These are phyloP conservation scores for Erethizon dorsatum DNA, from an alignment of 2,797 vertebrate species.

Conservation along the genomic window DNA sequence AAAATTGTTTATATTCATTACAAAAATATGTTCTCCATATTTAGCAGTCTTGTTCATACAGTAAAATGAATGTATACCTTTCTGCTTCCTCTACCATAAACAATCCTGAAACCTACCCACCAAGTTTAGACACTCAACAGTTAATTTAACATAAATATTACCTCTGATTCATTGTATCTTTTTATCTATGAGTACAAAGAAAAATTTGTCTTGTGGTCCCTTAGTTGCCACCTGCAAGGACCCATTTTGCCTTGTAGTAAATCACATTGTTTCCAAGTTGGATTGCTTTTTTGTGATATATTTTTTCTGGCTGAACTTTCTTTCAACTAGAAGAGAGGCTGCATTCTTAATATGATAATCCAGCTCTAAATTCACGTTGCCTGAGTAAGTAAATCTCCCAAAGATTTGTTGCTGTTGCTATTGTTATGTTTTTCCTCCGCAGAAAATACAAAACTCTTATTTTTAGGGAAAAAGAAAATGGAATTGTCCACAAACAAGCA, in stretches of 20 bases:
- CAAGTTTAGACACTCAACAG: constrained; percentile 47
- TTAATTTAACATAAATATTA: constrained; percentile 34
- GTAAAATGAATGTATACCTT: constrained; percentile 66
- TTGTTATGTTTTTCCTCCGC: neutral
- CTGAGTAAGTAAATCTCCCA: neutral
- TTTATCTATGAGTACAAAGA: constrained; percentile 40
- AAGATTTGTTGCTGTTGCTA: neutral
- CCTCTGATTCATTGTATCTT: constrained; percentile 1
- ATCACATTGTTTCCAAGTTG: constrained; percentile 30
- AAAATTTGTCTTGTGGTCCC: constrained; percentile 25
- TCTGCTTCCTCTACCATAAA: constrained; percentile 67
- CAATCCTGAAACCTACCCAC: neutral
- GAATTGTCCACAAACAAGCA: neutral
- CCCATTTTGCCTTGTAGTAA: neutral
- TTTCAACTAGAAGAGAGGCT: constrained; percentile 8
- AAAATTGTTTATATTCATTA: constrained; percentile 83
- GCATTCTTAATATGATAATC: constrained; percentile 29
- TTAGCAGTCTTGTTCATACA: constrained; percentile 54
- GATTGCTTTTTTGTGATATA: neutral
- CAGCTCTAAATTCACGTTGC: neutral
- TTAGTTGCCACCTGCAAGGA: neutral
- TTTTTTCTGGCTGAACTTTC: constrained; percentile 46
- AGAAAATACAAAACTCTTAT: neutral
- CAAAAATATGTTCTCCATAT: constrained; percentile 79
- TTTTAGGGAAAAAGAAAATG: neutral